Evolutionary conservation across 2,113 vertebrate genomes (phyloP).

Genomic region (Butorides virescens): DNA sequence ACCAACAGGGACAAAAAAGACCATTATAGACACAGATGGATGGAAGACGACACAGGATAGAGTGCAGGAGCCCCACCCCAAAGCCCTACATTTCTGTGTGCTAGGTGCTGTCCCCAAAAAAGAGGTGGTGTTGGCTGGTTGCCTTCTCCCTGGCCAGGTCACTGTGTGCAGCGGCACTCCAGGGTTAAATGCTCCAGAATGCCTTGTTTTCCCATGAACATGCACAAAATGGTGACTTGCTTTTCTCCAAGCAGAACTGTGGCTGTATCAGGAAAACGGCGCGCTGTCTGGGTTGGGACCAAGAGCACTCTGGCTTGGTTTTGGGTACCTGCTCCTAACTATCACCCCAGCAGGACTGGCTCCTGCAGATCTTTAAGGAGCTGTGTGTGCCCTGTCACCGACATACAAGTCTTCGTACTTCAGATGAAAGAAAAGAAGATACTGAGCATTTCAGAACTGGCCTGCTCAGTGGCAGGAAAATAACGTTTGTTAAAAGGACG

Average conservation of each 20-base stretch:
- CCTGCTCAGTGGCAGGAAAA: background rate
- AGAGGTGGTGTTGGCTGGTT: background rate
- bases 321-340: background rate
- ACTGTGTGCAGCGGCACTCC: background rate
- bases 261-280: background rate
- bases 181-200: background rate
- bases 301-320: background rate
- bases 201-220: background rate
- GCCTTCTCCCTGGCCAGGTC: background rate
- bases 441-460: background rate
- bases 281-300: background rate
- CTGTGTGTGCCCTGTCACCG: background rate
- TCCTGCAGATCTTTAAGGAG: background rate
- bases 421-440: background rate
- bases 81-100: background rate
- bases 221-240: background rate
- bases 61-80: background rate
- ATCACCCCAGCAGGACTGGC: background rate
- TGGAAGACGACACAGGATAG: accelerated
- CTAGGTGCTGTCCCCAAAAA: background rate
- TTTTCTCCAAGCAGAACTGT: background rate
- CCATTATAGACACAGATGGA: accelerated
- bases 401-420: background rate
- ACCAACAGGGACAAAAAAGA: background rate
- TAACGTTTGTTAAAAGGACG: accelerated